phyloP scores from a whole-genome alignment of 2,113 vertebrate genomes.

The Acanthisitta chloris region DNA sequence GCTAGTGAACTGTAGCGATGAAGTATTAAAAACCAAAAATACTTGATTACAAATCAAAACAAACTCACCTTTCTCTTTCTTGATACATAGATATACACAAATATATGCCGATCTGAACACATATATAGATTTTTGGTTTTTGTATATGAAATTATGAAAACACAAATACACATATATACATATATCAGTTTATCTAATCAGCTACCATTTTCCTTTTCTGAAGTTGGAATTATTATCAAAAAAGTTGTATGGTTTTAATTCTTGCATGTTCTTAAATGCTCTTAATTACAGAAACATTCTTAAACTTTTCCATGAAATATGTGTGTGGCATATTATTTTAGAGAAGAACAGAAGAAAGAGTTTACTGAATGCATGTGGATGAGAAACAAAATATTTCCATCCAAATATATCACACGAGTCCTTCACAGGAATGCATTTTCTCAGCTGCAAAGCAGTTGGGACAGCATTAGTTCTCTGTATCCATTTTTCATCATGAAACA shows the following conservation, averaged over 20 bases:
- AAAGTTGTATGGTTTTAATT: background rate
- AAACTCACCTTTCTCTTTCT: background rate
- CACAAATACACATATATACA: rapidly evolving
- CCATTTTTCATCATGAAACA: background rate
- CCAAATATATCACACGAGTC: background rate
- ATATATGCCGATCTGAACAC: background rate
- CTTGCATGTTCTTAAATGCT: background rate
- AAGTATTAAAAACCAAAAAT: background rate
- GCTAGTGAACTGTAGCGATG: background rate
- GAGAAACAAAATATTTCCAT: background rate
- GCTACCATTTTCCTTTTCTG: background rate
- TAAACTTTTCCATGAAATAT: background rate
- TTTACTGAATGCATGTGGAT: background rate
- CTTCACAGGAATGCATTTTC: background rate
- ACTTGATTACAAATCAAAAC: too few relatives aligned
- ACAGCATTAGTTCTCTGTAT: background rate
- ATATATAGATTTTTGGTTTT: background rate
- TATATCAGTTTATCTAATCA: background rate
- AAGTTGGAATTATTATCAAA: background rate
- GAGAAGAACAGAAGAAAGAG: background rate
- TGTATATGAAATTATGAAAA: background rate
- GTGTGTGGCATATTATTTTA: background rate
- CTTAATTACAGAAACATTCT: background rate
- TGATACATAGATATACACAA: background rate
- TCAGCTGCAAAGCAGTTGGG: background rate